These are phyloP conservation scores for Lontra canadensis DNA, from an alignment of 2,113 vertebrate genomes.

Conservation along the genomic window DNA sequence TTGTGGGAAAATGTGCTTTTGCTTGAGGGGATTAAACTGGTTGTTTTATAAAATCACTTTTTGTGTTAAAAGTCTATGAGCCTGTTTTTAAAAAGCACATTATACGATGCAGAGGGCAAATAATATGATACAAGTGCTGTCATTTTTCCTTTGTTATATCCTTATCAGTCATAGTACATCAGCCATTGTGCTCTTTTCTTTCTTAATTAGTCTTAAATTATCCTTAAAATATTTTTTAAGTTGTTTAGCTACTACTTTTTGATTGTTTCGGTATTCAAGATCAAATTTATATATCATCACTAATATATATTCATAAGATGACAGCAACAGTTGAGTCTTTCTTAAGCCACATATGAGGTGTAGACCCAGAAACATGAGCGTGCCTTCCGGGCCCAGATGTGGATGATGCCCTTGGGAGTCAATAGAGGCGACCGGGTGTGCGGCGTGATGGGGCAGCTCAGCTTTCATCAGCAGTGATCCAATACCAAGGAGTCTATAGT, in stretches of 20 bases:
- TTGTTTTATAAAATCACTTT: slow-evolving; percentile 3
- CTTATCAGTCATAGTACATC: background rate
- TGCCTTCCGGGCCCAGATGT: background rate
- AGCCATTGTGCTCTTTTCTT: background rate
- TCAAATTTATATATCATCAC: background rate
- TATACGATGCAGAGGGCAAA: background rate
- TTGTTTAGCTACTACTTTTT: background rate
- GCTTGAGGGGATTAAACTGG: background rate
- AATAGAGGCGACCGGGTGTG: background rate
- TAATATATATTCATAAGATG: background rate
- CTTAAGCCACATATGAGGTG: background rate
- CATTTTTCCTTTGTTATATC: background rate
- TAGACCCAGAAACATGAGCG: background rate
- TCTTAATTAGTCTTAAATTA: background rate
- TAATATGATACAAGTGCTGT: background rate
- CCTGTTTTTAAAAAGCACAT: background rate
- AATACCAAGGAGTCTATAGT: background rate
- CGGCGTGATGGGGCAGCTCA: background rate
- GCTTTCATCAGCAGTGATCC: background rate
- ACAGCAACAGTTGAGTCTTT: background rate
- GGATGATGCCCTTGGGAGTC: background rate
- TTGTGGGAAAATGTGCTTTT: background rate
- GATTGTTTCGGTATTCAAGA: background rate
- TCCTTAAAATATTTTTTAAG: background rate
- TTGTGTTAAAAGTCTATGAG: background rate